Evolutionary conservation across 2,113 vertebrate species (phyloP).

Genomic region (Gavialis gangeticus): DNA sequence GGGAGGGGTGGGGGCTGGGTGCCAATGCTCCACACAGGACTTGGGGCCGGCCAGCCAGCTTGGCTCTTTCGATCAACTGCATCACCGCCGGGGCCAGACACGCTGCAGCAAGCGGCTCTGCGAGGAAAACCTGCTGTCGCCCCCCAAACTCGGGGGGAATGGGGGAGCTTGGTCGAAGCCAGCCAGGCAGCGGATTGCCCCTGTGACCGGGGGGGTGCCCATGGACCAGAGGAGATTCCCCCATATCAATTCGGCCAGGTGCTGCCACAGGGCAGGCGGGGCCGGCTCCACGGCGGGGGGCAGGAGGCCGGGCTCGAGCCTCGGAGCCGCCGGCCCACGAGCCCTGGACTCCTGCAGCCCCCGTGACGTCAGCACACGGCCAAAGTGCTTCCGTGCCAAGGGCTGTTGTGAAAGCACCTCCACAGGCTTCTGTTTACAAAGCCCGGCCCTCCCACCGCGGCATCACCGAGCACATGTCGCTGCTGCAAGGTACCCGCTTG

Average conservation of each 20-base stretch:
- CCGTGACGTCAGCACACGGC: background rate
- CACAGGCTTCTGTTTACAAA: constrained; percentile 70
- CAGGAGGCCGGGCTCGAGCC: too few species aligned
- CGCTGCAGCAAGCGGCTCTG: background rate
- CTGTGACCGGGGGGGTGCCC: too few species aligned
- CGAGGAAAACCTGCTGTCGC: background rate
- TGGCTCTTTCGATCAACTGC: background rate
- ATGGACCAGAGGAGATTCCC: too few species aligned
- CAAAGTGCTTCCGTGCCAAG: background rate
- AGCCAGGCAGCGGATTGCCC: too few species aligned
- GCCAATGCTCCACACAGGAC: background rate
- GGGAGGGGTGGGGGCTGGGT: background rate
- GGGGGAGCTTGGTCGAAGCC: too few species aligned
- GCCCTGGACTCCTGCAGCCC: background rate
- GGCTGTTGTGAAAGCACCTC: constrained; percentile 54
- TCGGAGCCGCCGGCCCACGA: too few species aligned
- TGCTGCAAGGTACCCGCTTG: constrained; percentile 16
- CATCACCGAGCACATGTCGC: constrained; percentile 71
- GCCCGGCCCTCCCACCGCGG: constrained; percentile 70
- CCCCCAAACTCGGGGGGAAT: background rate
- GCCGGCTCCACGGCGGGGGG: too few species aligned
- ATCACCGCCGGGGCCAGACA: background rate
- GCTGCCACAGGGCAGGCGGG: too few species aligned
- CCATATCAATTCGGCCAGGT: too few species aligned
- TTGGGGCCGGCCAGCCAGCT: background rate